Evolutionary conservation across 2,797 vertebrate genomes (phyloP).

Genomic region (Crenuchus spilurus): DNA sequence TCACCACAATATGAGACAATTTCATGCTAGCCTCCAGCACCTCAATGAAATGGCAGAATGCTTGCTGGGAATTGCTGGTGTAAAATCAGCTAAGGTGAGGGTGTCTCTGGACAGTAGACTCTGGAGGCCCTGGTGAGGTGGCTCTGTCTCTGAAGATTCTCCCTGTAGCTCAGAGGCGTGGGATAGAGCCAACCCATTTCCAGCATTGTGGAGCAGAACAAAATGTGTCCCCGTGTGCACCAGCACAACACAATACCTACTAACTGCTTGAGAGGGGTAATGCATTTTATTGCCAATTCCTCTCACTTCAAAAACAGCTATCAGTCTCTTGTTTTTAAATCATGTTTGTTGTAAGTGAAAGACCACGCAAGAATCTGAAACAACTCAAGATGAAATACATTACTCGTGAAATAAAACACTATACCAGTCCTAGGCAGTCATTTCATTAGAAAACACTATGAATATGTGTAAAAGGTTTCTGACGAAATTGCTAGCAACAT

Average conservation of each 20-base stretch:
- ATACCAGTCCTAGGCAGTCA: neutral
- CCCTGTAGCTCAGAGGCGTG: slow-evolving; percentile 10
- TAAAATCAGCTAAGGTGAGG: slow-evolving; percentile 13
- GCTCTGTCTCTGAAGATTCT: neutral
- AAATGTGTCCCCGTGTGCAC: slow-evolving; percentile 1
- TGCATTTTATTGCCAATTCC: neutral
- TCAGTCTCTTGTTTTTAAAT: neutral
- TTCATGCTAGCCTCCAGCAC: slow-evolving; percentile 17
- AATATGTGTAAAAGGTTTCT: neutral
- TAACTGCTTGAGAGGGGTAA: neutral
- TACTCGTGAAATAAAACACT: neutral
- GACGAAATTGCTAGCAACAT: neutral
- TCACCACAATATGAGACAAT: slow-evolving; percentile 8
- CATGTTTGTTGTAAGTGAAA: neutral
- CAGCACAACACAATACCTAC: neutral
- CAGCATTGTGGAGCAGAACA: neutral
- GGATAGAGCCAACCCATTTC: neutral
- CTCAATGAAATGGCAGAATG: slow-evolving; percentile 1
- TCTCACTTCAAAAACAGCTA: neutral
- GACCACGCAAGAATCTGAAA: neutral
- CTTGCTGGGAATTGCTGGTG: neutral
- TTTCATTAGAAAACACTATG: neutral
- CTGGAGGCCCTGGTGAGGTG: neutral
- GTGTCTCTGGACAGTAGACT: slow-evolving; percentile 4
- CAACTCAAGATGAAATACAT: neutral